Evolutionary conservation across 2,888 invertebrate species (phyloP).

Genomic region (Alitta virens): DNA sequence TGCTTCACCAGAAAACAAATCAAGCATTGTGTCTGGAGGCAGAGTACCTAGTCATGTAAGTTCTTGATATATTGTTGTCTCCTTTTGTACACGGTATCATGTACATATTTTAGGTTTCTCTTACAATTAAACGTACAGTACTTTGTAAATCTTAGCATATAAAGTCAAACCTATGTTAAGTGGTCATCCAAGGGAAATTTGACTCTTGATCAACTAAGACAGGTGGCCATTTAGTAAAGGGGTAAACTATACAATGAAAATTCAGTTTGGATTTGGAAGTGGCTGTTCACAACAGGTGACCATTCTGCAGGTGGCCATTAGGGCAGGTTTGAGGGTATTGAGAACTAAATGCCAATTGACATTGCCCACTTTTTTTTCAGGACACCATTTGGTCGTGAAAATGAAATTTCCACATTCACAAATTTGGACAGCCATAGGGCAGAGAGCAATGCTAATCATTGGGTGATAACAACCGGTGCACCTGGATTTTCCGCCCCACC

Average conservation of each 20-base stretch:
- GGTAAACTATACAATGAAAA: neutral
- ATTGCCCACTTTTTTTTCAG: conserved; percentile 28
- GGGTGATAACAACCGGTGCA: conserved; percentile 44
- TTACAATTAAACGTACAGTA: neutral
- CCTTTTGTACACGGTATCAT: neutral
- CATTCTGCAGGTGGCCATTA: too few relatives aligned
- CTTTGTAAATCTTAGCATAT: too few relatives aligned
- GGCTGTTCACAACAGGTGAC: too few relatives aligned
- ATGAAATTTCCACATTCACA: conserved; percentile 50
- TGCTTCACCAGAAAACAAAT: conserved; percentile 51
- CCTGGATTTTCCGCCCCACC: conserved; percentile 43
- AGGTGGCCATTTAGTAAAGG: neutral
- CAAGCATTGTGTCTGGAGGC: conserved; percentile 49
- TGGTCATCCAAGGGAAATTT: too few relatives aligned
- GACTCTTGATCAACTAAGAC: neutral
- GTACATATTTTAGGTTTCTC: neutral
- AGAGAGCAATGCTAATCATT: conserved; percentile 51
- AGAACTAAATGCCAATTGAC: too few relatives aligned
- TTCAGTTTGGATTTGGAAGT: neutral
- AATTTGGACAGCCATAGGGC: conserved; percentile 52
- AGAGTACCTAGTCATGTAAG: conserved; percentile 37
- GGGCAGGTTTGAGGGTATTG: too few relatives aligned
- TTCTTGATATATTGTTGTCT: neutral
- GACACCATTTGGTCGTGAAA: conserved; percentile 51
- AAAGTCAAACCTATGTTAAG: too few relatives aligned